Base-by-base conservation (phyloP, 2,888 invertebrate species). In the Synanthedon formicaeformis region DNA sequence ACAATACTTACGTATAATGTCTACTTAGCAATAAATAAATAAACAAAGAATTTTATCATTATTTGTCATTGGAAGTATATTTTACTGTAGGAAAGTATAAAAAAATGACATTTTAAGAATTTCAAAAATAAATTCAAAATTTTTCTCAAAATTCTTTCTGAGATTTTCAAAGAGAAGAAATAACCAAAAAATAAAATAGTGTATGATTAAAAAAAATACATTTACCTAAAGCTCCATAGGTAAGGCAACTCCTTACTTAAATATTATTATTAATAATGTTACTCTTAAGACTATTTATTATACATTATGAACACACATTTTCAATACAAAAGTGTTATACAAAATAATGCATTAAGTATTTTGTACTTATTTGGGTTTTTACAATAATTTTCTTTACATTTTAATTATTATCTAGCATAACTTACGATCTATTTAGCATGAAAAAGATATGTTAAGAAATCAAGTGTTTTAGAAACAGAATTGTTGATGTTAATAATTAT, bases 391-490 rank as follows among this genome's bases (percentile, higher is more conserved):
- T 45, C 45, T 51, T 58, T 56, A 55, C 56, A 54, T 55, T 45
- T 54, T 55, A 60, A 65, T 66, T 53, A 57, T 61, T 16, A 41
- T n/a, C 14, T 50, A 50, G 13, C n/a, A 23, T 41, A 54, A 63
- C 51, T 53, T 55, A 53, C 53, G 60, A 62, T 64, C 64, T 40
- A 34, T 12, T 41, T 68, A 79, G 80, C 66, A 76, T 81, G 81
- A 81, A 81, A 80, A 78, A 78, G 83, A 83, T 84, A 83, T 79
- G 80, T 81, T 66, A 65, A 72, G 14, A 13, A 45, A 76, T 74
- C 12, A 71, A 59, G 64, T 61, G 64, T 72, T 72, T 66, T 55
- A 66, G 62, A 63, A 66, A 67, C 60, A 64, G 61, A 52, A 54
- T 62, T 58, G 69, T 66, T 65, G 50, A 41, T 50, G 34, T 49